A percentile compares a stretch with the other conserved stretches of the same genome.
These are phyloP conservation scores for Cyanistes caeruleus DNA, from an alignment of 2,113 vertebrate species.

Conservation along the genomic window DNA sequence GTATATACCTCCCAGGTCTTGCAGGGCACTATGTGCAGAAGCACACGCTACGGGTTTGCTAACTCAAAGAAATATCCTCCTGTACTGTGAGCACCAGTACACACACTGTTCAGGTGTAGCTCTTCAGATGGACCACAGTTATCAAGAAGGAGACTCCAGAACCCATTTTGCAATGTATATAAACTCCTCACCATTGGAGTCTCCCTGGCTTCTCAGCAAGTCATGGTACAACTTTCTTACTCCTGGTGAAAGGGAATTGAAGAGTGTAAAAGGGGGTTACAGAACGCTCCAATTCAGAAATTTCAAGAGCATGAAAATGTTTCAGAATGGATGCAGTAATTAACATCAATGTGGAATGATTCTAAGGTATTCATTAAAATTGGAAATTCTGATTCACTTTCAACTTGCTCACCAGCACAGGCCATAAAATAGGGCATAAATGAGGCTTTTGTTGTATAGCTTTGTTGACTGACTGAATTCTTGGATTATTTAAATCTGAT, in stretches of 20 bases:
- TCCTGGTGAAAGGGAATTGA: not conserved
- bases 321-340: not conserved
- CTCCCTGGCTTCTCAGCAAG: not conserved
- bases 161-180: not conserved
- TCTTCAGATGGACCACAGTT: not conserved
- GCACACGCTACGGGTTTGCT: fast-evolving
- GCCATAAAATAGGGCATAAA: not conserved
- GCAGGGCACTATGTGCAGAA: not conserved
- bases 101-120: not conserved
- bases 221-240: not conserved
- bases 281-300: not conserved
- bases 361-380: not conserved
- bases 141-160: not conserved
- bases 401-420: not conserved
- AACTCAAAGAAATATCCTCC: not conserved
- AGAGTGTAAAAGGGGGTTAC: not conserved
- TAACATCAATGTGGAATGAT: not conserved
- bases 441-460: not conserved
- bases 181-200: not conserved
- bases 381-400: not conserved
- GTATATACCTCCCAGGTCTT: not conserved
- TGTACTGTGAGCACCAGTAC: not conserved
- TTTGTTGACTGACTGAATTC: not conserved
- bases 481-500: not conserved
- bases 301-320: not conserved